These are phyloP conservation scores for human (Homo sapiens) DNA, from an alignment of 2,113 vertebrate species.

Conservation along the genomic window GRCh38 chr6:111392501-111393000, in stretches of 20 bases:
- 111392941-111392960: conserved; percentile 76
- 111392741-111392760: background rate
- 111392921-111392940: conserved; percentile 83
- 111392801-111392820: conserved; percentile 17
- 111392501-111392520: conserved; percentile 16
- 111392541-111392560: background rate
- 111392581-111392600: background rate
- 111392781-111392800: conserved; percentile 25
- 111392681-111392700: background rate
- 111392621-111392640: conserved; percentile 6
- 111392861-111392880: conserved; percentile 89
- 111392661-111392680: background rate
- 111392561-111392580: conserved; percentile 36
- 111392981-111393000: conserved; percentile 59
- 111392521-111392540: conserved; percentile 20
- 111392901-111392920: conserved; percentile 82
- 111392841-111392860: conserved; percentile 28
- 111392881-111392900: conserved; percentile 92
- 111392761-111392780: background rate
- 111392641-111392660: background rate
- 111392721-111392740: background rate
- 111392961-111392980: conserved; percentile 77
- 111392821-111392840: background rate
- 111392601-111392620: background rate
- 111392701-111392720: background rate